Evolutionary conservation across 2,113 vertebrate species (phyloP).

Genomic region (Poecilia latipinna): DNA sequence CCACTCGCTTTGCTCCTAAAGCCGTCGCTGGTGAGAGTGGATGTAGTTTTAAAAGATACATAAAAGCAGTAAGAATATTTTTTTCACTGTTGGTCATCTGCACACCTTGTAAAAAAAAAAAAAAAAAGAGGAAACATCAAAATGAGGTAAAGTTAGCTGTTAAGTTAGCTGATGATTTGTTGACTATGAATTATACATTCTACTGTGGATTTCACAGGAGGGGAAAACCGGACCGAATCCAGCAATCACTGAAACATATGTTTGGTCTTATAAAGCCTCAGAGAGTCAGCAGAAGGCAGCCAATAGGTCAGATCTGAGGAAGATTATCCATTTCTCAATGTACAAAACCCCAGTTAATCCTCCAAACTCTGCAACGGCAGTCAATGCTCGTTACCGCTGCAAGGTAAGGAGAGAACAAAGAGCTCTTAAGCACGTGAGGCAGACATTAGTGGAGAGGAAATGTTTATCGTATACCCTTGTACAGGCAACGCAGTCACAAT

Average conservation of each 20-base stretch:
- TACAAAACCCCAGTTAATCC: slow-evolving; percentile 65
- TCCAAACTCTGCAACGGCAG: slow-evolving; percentile 54
- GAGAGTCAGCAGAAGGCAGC: slow-evolving; percentile 43
- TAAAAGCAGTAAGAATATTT: too few species aligned
- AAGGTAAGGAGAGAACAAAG: slow-evolving; percentile 16
- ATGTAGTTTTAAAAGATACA: too few species aligned
- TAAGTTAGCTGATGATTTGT: too few species aligned
- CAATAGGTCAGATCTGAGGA: slow-evolving; percentile 66
- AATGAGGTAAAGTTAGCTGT: too few species aligned
- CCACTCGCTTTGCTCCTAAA: too few species aligned
- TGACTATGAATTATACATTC: background rate
- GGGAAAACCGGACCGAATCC: slow-evolving; percentile 32
- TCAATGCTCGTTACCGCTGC: slow-evolving; percentile 34
- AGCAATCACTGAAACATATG: slow-evolving; percentile 54
- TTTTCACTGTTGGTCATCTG: too few species aligned
- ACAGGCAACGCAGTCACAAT: background rate
- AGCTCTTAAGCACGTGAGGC: slow-evolving; percentile 1
- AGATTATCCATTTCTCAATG: slow-evolving; percentile 67
- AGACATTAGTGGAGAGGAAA: slow-evolving; percentile 11
- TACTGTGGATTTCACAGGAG: slow-evolving; percentile 10
- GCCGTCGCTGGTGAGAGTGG: too few species aligned
- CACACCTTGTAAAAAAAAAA: background rate
- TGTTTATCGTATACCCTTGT: background rate
- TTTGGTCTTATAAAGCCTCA: slow-evolving; percentile 44
- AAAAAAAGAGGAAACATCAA: too few species aligned